Base-by-base conservation (phyloP, 2,888 invertebrate genomes). In the Tetramorium bicarinatum region DNA sequence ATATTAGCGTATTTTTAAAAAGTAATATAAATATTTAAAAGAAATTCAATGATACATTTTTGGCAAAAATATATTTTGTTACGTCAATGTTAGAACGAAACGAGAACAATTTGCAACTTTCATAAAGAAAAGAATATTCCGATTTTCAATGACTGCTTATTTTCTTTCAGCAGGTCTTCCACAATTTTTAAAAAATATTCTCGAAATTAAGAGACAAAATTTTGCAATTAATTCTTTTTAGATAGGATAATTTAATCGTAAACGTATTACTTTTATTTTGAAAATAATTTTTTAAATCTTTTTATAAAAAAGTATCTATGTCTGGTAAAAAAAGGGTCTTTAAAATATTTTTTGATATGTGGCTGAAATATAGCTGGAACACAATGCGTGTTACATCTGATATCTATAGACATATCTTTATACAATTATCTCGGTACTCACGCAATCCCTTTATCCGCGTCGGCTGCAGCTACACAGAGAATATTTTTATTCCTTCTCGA, bases 31-130 rank as follows among this genome's bases (percentile, higher is more conserved):
- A 8, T 52, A 54, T 8, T 54, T 67, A 6, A 18, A 47, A 61
- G 21, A 64, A 9, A 18, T 38, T 49, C 2, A 11, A 11, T 9
- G 41, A n/a, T 41, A 34, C 21, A 18, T 38, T 62, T 49, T 61
- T 29, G n/a, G 4, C 49, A 76, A 75, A 62, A 49, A 75, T 75
- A 49, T 21, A 62, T 62, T 47, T 62, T 34, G 25, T 47, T 49
- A 38, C 2, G 15, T 47, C 29, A 61, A 41, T 9, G 6, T 34
- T 34, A n/a, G 29, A 34, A 34, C 9, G 6, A 9, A 74, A 56
- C 3, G n/a, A 34, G 21, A 59, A 29, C 13, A 38, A n/a, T 69
- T 25, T 29, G 44, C 13, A 21, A 56, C 8, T 72, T 56, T 41
- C 11, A 7, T 44, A 29, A 29, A 44, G 47, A n/a, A 29, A n/a